Evolutionary conservation across 2,888 invertebrate species (phyloP).

Genomic region (Agrilus biguttatus): DNA sequence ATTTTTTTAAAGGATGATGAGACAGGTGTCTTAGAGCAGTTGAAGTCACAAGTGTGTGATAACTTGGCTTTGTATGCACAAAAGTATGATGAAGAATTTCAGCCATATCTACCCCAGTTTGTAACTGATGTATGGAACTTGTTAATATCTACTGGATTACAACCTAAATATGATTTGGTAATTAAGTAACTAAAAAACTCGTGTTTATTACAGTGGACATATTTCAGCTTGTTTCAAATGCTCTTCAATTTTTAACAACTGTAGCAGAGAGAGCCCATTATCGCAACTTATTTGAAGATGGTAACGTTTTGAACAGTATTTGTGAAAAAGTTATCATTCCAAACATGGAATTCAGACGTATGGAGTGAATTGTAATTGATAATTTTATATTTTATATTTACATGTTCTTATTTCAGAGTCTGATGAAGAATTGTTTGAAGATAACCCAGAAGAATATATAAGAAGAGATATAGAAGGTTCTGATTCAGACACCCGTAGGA

Average conservation of each 20-base stretch:
- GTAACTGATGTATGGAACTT: constrained; percentile 92
- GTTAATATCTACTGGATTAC: constrained; percentile 67
- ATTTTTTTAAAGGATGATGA: constrained; percentile 56
- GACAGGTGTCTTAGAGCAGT: constrained; percentile 76
- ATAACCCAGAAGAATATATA: constrained; percentile 96
- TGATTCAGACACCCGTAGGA: constrained; percentile 88
- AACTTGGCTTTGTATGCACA: constrained; percentile 90
- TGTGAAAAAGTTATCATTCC: constrained; percentile 98
- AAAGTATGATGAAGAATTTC: constrained; percentile 96
- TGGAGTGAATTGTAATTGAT: constrained; percentile 4
- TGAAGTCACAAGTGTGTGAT: constrained; percentile 93
- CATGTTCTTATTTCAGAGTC: constrained; percentile 40
- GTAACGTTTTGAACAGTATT: constrained; percentile 72
- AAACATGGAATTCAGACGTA: constrained; percentile 91
- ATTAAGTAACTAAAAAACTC: constrained; percentile 36
- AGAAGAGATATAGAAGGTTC: constrained; percentile 95
- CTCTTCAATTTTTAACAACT: constrained; percentile 85
- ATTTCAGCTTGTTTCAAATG: constrained; percentile 83
- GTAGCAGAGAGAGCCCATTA: constrained; percentile 87
- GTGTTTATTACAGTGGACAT: constrained; percentile 1
- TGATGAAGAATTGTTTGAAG: constrained; percentile 94
- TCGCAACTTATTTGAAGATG: constrained; percentile 77
- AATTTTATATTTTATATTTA: constrained; percentile 1
- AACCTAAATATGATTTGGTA: constrained; percentile 84
- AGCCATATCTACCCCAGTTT: constrained; percentile 74